Evolutionary conservation across 2,888 invertebrate genomes (phyloP).

Genomic region (Polymixis lichenea): DNA sequence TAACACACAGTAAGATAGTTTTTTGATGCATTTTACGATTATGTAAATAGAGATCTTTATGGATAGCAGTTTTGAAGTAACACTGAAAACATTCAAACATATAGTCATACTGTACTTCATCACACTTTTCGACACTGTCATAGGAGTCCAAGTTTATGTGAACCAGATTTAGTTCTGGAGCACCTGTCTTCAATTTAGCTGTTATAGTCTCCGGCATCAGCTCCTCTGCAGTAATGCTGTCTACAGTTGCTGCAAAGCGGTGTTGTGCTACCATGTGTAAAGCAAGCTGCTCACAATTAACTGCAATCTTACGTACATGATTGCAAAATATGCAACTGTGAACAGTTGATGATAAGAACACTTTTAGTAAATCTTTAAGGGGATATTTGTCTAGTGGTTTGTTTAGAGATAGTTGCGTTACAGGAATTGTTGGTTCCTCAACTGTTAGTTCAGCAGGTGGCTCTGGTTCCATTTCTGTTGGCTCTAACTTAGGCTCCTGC

Average conservation of each 20-base stretch:
- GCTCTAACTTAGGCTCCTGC: conserved; percentile 81
- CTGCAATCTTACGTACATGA: conserved; percentile 95
- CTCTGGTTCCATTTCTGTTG: conserved; percentile 71
- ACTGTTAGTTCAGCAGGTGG: conserved; percentile 75
- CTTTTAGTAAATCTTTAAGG: conserved; percentile 93
- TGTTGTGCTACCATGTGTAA: conserved; percentile 95
- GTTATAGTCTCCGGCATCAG: conserved; percentile 93
- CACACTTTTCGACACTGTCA: conserved; percentile 91
- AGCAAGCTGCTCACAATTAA: conserved; percentile 95
- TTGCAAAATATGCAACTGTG: conserved; percentile 95
- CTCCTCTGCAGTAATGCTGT: conserved; percentile 94
- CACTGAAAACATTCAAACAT: conserved; percentile 97
- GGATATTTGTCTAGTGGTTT: conserved; percentile 94
- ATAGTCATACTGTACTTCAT: conserved; percentile 91
- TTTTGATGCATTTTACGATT: conserved; percentile 97
- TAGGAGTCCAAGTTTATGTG: conserved; percentile 94
- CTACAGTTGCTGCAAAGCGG: conserved; percentile 94
- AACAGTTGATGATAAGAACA: conserved; percentile 93
- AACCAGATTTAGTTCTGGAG: conserved; percentile 91
- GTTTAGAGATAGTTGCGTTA: conserved; percentile 93
- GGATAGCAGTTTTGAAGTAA: conserved; percentile 93
- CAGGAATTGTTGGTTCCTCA: conserved; percentile 90
- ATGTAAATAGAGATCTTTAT: conserved; percentile 96
- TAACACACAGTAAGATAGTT: conserved; percentile 94
- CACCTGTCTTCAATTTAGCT: conserved; percentile 91